Percentiles rank a stretch among this genome's conserved stretches.
These are phyloP conservation scores for Euschistus heros DNA, from an alignment of 1,140 invertebrate genomes.

Conservation along the genomic window DNA sequence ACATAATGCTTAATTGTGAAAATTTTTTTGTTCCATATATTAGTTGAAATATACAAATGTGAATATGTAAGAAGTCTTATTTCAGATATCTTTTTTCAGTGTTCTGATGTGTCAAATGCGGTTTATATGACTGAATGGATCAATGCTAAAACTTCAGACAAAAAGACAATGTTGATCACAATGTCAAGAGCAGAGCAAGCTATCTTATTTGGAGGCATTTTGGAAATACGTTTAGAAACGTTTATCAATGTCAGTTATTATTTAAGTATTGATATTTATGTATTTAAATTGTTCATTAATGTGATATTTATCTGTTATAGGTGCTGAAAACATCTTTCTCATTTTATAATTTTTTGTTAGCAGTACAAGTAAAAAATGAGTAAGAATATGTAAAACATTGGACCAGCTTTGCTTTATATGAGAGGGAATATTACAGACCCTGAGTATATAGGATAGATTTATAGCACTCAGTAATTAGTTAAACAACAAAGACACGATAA, in stretches of 20 bases:
- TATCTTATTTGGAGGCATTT: not conserved
- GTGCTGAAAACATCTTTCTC: not conserved
- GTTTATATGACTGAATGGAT: not conserved
- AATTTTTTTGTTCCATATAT: too few species aligned
- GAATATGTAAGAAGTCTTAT: too few species aligned
- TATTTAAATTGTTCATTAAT: not conserved
- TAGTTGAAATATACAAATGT: too few species aligned
- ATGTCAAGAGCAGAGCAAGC: not conserved
- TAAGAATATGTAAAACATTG: too few species aligned
- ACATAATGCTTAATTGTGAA: too few species aligned
- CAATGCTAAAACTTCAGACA: not conserved
- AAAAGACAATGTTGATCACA: not conserved
- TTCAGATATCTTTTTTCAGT: not conserved
- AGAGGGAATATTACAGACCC: too few species aligned
- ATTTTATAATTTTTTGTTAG: not conserved
- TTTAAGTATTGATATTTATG: not conserved
- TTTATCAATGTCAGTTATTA: not conserved
- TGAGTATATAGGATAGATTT: too few species aligned
- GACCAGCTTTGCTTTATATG: too few species aligned
- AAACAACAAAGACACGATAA: too few species aligned
- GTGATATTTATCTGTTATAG: not conserved
- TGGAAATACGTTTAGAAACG: not conserved
- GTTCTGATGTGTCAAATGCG: not conserved
- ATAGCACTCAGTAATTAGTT: too few species aligned
- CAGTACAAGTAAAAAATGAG: not conserved